phyloP scores from a whole-genome alignment of 2,797 vertebrate genomes.

The Acomys russatus region DNA sequence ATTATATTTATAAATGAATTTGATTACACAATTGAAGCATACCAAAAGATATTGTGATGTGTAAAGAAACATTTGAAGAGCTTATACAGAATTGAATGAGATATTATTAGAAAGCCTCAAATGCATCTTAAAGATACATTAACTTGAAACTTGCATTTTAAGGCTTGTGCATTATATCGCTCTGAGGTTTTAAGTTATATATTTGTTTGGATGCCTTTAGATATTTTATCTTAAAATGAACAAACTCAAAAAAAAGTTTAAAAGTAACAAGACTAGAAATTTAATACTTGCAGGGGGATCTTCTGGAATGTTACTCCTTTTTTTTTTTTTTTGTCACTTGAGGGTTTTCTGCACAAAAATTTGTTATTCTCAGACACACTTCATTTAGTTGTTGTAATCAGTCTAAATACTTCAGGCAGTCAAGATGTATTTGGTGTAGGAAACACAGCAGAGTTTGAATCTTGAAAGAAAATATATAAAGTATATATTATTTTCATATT shows the following conservation, averaged over 20 bases:
- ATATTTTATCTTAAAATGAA: neutral
- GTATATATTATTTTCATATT: conserved; percentile 25
- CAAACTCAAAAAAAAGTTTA: neutral
- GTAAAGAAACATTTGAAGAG: conserved; percentile 20
- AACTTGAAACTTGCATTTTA: neutral
- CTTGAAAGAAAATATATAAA: neutral
- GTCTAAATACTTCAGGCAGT: neutral
- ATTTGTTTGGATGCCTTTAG: neutral
- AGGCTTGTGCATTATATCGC: neutral
- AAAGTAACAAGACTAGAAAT: neutral
- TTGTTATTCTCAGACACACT: neutral
- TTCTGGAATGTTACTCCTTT: neutral
- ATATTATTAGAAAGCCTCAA: neutral
- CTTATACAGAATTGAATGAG: neutral
- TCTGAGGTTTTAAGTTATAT: neutral
- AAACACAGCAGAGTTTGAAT: conserved; percentile 24
- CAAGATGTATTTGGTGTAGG: neutral
- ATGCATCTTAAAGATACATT: neutral
- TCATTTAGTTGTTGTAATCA: conserved; percentile 11
- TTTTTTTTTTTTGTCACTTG: neutral
- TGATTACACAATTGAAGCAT: neutral
- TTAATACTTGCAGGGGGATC: neutral
- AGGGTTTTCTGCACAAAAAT: neutral
- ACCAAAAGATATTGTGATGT: neutral
- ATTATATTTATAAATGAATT: neutral